Conservation (phyloP, 53 echinoderm and acorn worm genomes). For the Stichopus horrens region DNA sequence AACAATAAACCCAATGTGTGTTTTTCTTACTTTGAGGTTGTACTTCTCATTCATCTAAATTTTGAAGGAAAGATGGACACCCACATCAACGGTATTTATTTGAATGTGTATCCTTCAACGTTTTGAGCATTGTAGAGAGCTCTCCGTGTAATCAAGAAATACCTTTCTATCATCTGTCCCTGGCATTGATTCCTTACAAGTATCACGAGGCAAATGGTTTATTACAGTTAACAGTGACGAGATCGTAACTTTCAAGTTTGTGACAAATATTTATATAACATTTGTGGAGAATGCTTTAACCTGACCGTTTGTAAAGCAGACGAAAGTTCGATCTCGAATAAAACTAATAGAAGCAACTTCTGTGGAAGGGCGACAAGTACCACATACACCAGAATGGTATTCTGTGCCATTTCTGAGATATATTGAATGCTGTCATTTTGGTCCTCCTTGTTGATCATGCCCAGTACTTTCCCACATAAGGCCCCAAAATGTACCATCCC, state of each 20-base stretch:
- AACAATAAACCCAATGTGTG: too few species aligned
- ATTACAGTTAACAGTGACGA: not conserved
- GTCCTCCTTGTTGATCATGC: constrained; percentile 2
- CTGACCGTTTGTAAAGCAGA: constrained; percentile 28
- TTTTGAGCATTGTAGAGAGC: too few species aligned
- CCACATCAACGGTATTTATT: too few species aligned
- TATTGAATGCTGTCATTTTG: not conserved
- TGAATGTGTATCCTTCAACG: too few species aligned
- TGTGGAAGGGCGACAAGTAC: constrained; percentile 5
- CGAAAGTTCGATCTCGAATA: not conserved
- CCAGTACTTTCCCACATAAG: not conserved
- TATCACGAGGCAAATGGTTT: too few species aligned
- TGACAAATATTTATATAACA: not conserved
- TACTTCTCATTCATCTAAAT: too few species aligned
- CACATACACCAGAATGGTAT: not conserved
- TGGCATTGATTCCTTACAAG: too few species aligned
- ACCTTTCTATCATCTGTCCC: too few species aligned
- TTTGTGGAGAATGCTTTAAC: constrained; percentile 6
- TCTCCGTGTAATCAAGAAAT: too few species aligned
- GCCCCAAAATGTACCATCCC: constrained; percentile 38
- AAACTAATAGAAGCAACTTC: constrained; percentile 20
- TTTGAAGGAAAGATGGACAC: too few species aligned
- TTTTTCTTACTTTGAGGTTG: too few species aligned
- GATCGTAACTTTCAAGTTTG: not conserved
- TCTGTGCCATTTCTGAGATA: not conserved